A percentile compares a stretch with the other conserved stretches of the same genome.
phyloP scores from a whole-genome alignment of 2,888 invertebrate species.

The Eupithecia centaureata region DNA sequence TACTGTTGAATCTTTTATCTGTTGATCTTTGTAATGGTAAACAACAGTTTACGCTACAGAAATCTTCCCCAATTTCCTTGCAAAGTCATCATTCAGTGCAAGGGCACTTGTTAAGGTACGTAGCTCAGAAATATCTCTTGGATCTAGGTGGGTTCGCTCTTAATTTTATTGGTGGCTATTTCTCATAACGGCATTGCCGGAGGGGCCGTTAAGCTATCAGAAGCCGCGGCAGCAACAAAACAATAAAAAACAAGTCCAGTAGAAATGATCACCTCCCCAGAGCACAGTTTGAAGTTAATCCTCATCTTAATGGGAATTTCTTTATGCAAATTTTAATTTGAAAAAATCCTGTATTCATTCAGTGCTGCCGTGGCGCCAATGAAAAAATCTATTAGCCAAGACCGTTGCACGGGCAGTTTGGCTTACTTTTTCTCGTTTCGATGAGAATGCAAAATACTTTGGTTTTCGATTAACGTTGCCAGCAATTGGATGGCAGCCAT shows the following conservation, averaged over 20 bases:
- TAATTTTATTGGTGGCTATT: slow-evolving; percentile 3
- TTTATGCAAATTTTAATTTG: slow-evolving; percentile 69
- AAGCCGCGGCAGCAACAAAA: slow-evolving; percentile 12
- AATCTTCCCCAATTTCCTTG: neutral
- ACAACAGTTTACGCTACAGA: neutral
- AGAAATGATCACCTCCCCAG: slow-evolving; percentile 53
- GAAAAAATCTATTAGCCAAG: slow-evolving; percentile 66
- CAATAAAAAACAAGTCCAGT: slow-evolving; percentile 34
- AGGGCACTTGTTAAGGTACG: neutral
- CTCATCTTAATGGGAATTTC: slow-evolving; percentile 65
- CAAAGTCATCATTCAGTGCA: too few species aligned
- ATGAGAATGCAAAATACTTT: slow-evolving; percentile 50
- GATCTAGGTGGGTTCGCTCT: neutral
- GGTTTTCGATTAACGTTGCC: slow-evolving; percentile 39
- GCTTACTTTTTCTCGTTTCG: slow-evolving; percentile 48
- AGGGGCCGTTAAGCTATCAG: slow-evolving; percentile 12
- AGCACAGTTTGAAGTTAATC: slow-evolving; percentile 60
- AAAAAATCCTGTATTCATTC: slow-evolving; percentile 58
- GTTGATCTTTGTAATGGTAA: neutral
- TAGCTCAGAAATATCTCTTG: neutral
- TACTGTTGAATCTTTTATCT: neutral
- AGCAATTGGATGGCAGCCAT: slow-evolving; percentile 4
- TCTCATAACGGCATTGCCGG: slow-evolving; percentile 1
- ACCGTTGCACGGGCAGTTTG: slow-evolving; percentile 52
- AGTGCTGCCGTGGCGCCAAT: slow-evolving; percentile 51